phyloP scores from a whole-genome alignment of 2,113 vertebrate genomes.

The Hucho hucho region DNA sequence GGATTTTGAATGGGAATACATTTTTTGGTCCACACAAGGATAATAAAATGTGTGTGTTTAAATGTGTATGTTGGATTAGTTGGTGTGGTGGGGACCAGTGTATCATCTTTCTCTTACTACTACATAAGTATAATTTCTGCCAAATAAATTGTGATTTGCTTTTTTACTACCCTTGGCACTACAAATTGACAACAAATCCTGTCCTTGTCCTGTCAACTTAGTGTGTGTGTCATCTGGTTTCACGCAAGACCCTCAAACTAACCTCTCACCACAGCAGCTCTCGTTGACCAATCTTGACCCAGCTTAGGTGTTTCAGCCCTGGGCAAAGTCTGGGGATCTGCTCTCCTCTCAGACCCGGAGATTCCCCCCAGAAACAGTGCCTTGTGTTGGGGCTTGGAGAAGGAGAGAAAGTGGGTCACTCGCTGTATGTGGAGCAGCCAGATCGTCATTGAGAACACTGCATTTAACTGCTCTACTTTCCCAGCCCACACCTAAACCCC shows the following conservation, averaged over 20 bases:
- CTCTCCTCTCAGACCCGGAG: constrained; percentile 46
- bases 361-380: constrained; percentile 38
- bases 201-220: constrained; percentile 55
- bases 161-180: constrained; percentile 19
- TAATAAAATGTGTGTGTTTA: constrained; percentile 7
- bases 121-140: constrained; percentile 49
- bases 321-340: constrained; percentile 24
- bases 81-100: constrained; percentile 25
- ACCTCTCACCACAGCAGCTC: constrained; percentile 28
- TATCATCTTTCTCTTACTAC: constrained; percentile 40
- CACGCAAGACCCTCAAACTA: constrained; percentile 32
- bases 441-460: constrained; percentile 58
- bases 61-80: constrained; percentile 23
- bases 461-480: constrained; percentile 79
- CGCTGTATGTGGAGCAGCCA: constrained; percentile 66
- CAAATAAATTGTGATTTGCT: constrained; percentile 54
- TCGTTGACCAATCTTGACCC: constrained; percentile 27
- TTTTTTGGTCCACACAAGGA: too few relatives aligned
- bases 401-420: constrained; percentile 62
- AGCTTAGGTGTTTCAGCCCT: constrained; percentile 42
- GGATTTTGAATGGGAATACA: too few relatives aligned
- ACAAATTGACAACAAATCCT: constrained; percentile 67
- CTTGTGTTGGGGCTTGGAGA: constrained; percentile 54
- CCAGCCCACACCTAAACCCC: constrained; percentile 51
- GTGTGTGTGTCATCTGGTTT: constrained; percentile 31